Percentiles rank a stretch among this genome's conserved stretches.
These are phyloP conservation scores for Rhinichthys klamathensis DNA, from an alignment of 2,113 vertebrate genomes.

Conservation along the genomic window DNA sequence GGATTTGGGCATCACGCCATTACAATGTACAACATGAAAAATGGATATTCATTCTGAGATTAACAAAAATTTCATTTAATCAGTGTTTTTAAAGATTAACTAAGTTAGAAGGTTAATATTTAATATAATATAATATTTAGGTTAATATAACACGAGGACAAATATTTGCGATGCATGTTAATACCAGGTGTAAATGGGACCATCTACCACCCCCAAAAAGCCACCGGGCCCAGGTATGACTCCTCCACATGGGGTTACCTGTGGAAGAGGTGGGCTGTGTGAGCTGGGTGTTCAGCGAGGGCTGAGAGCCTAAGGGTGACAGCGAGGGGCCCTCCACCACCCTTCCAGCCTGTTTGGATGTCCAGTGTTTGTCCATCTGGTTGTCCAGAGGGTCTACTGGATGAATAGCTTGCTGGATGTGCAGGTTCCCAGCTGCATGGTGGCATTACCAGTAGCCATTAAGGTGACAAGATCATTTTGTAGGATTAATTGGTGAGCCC, in stretches of 20 bases:
- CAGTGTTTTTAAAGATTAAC: not conserved
- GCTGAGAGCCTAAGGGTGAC: slow-evolving; percentile 72
- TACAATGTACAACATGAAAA: too few relatives aligned
- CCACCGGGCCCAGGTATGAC: slow-evolving; percentile 32
- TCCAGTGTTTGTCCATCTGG: slow-evolving; percentile 82
- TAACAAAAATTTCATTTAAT: too few relatives aligned
- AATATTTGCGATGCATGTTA: slow-evolving; percentile 17
- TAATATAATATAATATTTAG: too few relatives aligned
- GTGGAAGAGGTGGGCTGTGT: slow-evolving; percentile 75
- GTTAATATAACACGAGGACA: too few relatives aligned
- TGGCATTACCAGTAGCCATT: slow-evolving; percentile 49
- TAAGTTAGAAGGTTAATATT: too few relatives aligned
- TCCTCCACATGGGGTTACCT: slow-evolving; percentile 84
- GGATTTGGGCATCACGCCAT: too few relatives aligned
- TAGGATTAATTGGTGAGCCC: not conserved
- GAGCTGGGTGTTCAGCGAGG: slow-evolving; percentile 71
- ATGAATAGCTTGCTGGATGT: slow-evolving; percentile 82
- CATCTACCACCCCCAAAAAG: not conserved
- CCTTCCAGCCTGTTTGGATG: slow-evolving; percentile 80
- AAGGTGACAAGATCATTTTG: slow-evolving; percentile 33
- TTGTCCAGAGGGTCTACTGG: slow-evolving; percentile 84
- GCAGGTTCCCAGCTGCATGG: slow-evolving; percentile 82
- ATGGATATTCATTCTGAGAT: too few relatives aligned
- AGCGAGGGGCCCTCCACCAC: slow-evolving; percentile 73
- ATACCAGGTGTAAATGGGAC: slow-evolving; percentile 13